These are phyloP conservation scores for Sander lucioperca DNA, from an alignment of 2,113 vertebrate species.

Conservation along the genomic window DNA sequence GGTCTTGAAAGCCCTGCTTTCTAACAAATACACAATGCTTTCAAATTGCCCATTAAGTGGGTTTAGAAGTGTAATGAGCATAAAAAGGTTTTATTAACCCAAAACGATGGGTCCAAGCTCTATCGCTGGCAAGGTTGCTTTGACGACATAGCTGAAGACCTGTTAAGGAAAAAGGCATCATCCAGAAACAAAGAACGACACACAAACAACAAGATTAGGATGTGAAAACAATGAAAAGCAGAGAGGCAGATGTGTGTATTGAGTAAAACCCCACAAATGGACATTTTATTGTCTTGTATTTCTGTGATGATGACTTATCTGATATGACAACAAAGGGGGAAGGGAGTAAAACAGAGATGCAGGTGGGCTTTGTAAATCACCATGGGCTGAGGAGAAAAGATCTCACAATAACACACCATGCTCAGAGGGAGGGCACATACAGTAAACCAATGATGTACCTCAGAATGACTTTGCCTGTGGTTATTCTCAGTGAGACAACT, in stretches of 20 bases:
- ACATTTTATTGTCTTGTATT: neutral
- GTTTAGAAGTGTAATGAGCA: constrained; percentile 47
- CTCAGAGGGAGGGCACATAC: neutral
- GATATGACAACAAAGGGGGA: constrained; percentile 8
- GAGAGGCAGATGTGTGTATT: neutral
- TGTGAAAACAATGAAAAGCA: neutral
- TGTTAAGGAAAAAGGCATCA: neutral
- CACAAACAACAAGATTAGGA: neutral
- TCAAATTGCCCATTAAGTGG: constrained; percentile 21
- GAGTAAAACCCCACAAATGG: neutral
- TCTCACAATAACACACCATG: constrained; percentile 16
- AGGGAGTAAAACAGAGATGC: constrained; percentile 6
- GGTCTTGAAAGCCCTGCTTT: neutral
- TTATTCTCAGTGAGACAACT: constrained; percentile 24
- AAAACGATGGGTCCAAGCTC: constrained; percentile 38
- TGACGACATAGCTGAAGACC: constrained; percentile 43
- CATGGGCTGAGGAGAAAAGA: too few relatives aligned
- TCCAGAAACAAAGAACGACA: neutral
- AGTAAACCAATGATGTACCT: constrained; percentile 30
- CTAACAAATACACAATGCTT: constrained; percentile 17
- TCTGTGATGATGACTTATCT: neutral
- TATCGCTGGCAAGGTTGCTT: constrained; percentile 38
- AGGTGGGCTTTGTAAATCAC: constrained; percentile 23
- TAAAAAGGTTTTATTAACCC: constrained; percentile 36
- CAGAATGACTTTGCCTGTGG: constrained; percentile 27